These are phyloP conservation scores for Thomomys bottae DNA, from an alignment of 2,113 vertebrate genomes.

Conservation along the genomic window DNA sequence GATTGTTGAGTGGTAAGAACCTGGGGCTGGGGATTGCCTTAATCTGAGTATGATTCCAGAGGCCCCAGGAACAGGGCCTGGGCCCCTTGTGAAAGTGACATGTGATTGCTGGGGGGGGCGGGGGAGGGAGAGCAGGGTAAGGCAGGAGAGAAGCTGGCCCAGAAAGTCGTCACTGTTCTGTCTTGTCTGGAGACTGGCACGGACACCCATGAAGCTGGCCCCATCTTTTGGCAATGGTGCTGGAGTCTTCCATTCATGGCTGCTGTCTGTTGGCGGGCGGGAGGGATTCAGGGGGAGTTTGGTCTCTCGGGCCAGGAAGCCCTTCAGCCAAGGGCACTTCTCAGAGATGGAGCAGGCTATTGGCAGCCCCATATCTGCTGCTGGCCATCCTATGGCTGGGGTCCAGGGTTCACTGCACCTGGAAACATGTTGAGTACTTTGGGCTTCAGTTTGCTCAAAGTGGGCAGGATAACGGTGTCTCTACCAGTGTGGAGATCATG, in stretches of 20 bases:
- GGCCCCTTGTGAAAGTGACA: not conserved
- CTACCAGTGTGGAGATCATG: not conserved
- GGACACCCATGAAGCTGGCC: not conserved
- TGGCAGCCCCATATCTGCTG: not conserved
- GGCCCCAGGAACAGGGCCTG: not conserved
- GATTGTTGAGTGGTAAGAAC: not conserved
- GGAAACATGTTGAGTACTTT: not conserved
- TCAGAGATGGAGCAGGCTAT: not conserved
- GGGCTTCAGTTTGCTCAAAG: not conserved
- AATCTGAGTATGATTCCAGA: no score
- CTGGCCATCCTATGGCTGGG: not conserved
- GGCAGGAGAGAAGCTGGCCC: not conserved
- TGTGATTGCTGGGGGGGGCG: not conserved
- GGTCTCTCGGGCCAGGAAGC: not conserved
- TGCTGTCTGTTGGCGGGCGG: not conserved
- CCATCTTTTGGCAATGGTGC: not conserved
- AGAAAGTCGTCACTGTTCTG: not conserved
- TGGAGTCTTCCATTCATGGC: not conserved
- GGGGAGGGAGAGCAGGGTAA: not conserved
- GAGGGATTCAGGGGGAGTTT: accelerated
- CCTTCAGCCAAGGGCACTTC: not conserved
- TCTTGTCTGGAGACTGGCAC: not conserved
- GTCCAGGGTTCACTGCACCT: not conserved
- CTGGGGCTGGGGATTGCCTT: not conserved
- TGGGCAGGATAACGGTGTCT: not conserved